These are phyloP conservation scores for Lysiphlebus fabarum DNA, from an alignment of 1,140 invertebrate species.

Conservation along the genomic window DNA sequence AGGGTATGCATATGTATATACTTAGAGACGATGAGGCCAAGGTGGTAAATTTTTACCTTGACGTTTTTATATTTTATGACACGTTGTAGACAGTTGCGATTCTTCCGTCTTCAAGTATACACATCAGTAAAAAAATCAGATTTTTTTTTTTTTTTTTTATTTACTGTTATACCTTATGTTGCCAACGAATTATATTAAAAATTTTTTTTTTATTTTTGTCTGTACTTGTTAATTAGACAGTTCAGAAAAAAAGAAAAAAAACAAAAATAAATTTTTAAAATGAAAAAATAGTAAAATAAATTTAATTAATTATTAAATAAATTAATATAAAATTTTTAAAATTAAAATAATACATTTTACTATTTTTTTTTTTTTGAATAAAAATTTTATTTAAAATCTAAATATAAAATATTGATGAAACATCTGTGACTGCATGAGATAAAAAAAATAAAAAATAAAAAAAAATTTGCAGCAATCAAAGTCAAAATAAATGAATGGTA, in stretches of 20 bases:
- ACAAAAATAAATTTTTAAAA: too few species aligned
- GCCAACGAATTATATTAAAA: too few species aligned
- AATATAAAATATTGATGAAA: not conserved
- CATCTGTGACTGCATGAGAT: slow-evolving; percentile 4
- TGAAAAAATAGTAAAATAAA: too few species aligned
- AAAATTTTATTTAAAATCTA: slow-evolving; percentile 1
- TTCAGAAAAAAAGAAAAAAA: too few species aligned
- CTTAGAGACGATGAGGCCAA: slow-evolving; percentile 28
- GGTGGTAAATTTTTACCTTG: slow-evolving; percentile 28
- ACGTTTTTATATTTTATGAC: slow-evolving; percentile 29
- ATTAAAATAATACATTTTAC: too few species aligned
- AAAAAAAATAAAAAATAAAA: not conserved
- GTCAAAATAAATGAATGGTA: not conserved
- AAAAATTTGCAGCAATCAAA: not conserved
- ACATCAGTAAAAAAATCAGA: not conserved
- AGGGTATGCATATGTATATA: slow-evolving; percentile 24
- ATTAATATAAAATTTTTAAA: too few species aligned
- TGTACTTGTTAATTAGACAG: too few species aligned
- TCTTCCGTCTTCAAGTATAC: slow-evolving; percentile 11
- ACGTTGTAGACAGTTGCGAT: slow-evolving; percentile 7
- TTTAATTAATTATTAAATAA: too few species aligned
- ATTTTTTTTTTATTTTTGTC: too few species aligned
- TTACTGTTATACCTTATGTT: too few species aligned
- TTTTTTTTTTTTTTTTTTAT: too few species aligned
- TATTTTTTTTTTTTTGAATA: not conserved